Evolutionary conservation across 2,888 invertebrate species (phyloP).

Genomic region (Apamea sordens): DNA sequence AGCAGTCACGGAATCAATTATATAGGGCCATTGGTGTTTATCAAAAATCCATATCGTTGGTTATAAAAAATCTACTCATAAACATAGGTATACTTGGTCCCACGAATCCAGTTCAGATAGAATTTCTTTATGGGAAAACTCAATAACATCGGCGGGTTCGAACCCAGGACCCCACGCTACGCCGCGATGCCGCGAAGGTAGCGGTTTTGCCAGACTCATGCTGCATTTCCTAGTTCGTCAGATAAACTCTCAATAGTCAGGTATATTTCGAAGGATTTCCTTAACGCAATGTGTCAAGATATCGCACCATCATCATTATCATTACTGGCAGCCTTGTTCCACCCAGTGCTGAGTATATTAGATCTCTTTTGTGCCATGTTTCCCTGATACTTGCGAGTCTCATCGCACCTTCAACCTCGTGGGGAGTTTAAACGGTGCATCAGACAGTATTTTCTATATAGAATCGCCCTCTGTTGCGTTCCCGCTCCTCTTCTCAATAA

Average conservation of each 20-base stretch:
- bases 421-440: no score
- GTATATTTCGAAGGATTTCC: background rate
- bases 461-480: constrained; percentile 9
- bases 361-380: no score
- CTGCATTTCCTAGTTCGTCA: background rate
- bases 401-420: no score
- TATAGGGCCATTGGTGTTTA: background rate
- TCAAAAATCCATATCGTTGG: background rate
- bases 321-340: background rate
- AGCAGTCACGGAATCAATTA: background rate
- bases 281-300: background rate
- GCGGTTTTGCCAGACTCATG: no score
- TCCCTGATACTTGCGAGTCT: background rate
- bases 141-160: background rate
- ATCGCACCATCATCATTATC: background rate
- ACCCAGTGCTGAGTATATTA: background rate
- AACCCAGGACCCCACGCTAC: background rate
- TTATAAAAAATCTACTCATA: background rate
- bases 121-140: background rate
- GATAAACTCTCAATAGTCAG: background rate
- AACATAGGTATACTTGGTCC: background rate
- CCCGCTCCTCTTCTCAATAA: constrained; percentile 27
- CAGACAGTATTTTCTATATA: constrained; percentile 1
- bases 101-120: background rate
- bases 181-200: background rate